These are phyloP conservation scores for Heliconius aoede DNA, from an alignment of 2,888 invertebrate genomes.

Conservation along the genomic window DNA sequence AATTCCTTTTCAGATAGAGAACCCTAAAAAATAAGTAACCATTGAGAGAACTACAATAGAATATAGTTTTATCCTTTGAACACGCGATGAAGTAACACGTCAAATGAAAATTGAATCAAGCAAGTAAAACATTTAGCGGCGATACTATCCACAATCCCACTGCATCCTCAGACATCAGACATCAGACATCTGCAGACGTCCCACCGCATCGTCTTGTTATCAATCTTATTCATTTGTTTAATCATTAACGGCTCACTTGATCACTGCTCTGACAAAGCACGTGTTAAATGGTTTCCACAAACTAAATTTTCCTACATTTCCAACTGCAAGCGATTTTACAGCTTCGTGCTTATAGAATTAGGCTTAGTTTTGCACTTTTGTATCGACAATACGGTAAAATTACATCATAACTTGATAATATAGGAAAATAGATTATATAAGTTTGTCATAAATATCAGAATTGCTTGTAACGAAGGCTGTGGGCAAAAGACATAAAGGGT, in stretches of 20 bases:
- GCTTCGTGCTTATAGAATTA: slow-evolving; percentile 17
- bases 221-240: slow-evolving; percentile 25
- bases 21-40: no score
- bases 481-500: slow-evolving; percentile 44
- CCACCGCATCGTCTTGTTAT: slow-evolving; percentile 20
- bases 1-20: no score
- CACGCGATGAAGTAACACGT: background rate
- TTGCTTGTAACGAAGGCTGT: slow-evolving; percentile 31
- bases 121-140: slow-evolving; percentile 3
- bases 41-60: background rate
- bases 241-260: slow-evolving; percentile 32
- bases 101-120: background rate
- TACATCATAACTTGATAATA: slow-evolving; percentile 26
- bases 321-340: slow-evolving; percentile 23
- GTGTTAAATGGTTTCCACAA: slow-evolving; percentile 39
- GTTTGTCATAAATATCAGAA: slow-evolving; percentile 34
- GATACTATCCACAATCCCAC: background rate
- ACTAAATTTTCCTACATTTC: slow-evolving; percentile 24
- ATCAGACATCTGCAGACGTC: background rate
- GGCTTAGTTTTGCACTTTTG: slow-evolving; percentile 2
- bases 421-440: slow-evolving; percentile 28
- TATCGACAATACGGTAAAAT: slow-evolving; percentile 33
- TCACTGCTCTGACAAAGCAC: slow-evolving; percentile 37
- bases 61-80: background rate
- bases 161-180: background rate